Base-by-base conservation (phyloP, 1,140 invertebrate genomes). In the Stenopsyche tienmushanensis region DNA sequence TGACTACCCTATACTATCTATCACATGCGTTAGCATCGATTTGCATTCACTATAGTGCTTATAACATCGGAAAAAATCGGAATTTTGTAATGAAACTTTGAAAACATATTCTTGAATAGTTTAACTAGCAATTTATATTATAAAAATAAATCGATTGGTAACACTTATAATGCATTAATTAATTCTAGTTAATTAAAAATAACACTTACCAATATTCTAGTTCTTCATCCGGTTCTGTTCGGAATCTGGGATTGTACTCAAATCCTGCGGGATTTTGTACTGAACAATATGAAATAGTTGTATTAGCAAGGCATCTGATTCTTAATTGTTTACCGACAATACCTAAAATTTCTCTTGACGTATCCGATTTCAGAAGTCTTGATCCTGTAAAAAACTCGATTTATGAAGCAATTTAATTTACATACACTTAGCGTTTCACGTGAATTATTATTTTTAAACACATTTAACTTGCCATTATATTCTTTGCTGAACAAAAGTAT, bases 261-360 rank as follows among this genome's bases (percentile, higher is more conserved):
- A n/a, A 75, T 72, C 0, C 78, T 77, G 60, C 80, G 0, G 78
- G 78, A 62, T 80, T 78, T 62, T 75, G 73, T 44, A 80, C 75
- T 77, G 77, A 79, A 67, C 79, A 81, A 62, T 81, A 81, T 0
- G 69, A 59, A 3, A 81, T 70, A 0, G 76, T 74, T 2, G 71
- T 62, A 0, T 75, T 72, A 1, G 75, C 74, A 5, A 72, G 65
- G 49, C 77, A 79, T n/a, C 9, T 60, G 3, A 69, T 59, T 45
- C 41, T 65, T 20, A 69, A 26, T 23, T 52, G n/a, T 58, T 63
- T 62, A 44, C 53, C 24, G 3, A 9, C 29, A 0, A 54, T 42
- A 21, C 29, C 29, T 13, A 34, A 34, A 7, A 34, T 34, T 34
- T 34, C 29, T 34, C 29, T 34, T 13, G 29, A 13, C 29, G 13